Percentiles rank a stretch among this genome's conserved stretches.
phyloP scores from a whole-genome alignment of 2,888 invertebrate species.

The Trisateles emortualis region DNA sequence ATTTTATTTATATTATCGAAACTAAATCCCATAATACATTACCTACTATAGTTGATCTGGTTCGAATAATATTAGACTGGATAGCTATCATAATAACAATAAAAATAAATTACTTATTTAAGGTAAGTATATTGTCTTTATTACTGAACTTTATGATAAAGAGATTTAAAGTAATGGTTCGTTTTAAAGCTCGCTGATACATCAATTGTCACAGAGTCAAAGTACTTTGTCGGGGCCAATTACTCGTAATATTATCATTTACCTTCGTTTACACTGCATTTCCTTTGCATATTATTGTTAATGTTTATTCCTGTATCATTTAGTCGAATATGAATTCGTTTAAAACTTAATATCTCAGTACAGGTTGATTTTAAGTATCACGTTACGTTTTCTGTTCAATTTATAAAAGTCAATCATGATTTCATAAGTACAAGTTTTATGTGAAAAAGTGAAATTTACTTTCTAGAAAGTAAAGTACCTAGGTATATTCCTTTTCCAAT shows the following conservation, averaged over 20 bases:
- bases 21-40: too few species aligned
- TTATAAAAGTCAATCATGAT: constrained; percentile 21
- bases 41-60: too few species aligned
- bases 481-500: neutral
- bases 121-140: constrained; percentile 19
- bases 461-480: constrained; percentile 19
- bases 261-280: constrained; percentile 32
- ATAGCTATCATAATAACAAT: constrained; percentile 1
- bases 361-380: constrained; percentile 19
- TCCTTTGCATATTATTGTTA: constrained; percentile 28
- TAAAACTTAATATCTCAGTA: constrained; percentile 13
- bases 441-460: constrained; percentile 26
- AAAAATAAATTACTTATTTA: constrained; percentile 1
- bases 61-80: constrained; percentile 1
- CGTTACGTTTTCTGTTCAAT: constrained; percentile 15
- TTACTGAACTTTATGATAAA: constrained; percentile 29
- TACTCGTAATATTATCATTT: constrained; percentile 38
- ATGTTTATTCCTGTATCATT: constrained; percentile 30
- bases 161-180: constrained; percentile 24
- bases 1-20: too few species aligned
- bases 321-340: constrained; percentile 21
- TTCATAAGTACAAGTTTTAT: constrained; percentile 20
- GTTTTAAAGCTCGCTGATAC: constrained; percentile 24
- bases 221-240: constrained; percentile 33
- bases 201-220: constrained; percentile 18